These are phyloP conservation scores for Chaetodon auriga DNA, from an alignment of 2,113 vertebrate species.

Conservation along the genomic window DNA sequence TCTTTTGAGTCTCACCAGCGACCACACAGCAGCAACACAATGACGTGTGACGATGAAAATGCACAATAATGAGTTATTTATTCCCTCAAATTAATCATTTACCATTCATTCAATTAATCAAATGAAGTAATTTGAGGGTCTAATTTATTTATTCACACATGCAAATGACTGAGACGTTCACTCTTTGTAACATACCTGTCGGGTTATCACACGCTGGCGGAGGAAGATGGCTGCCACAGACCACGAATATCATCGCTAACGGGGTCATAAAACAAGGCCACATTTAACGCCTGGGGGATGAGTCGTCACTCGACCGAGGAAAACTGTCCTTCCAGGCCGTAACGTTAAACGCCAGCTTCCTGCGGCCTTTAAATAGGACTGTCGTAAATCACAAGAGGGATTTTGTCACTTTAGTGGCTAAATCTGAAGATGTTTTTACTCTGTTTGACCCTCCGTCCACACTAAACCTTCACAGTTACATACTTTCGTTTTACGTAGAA, in stretches of 20 bases:
- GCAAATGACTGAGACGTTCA: slow-evolving; percentile 16
- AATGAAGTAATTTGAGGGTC: slow-evolving; percentile 15
- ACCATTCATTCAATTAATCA: slow-evolving; percentile 10
- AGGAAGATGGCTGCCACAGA: not conserved
- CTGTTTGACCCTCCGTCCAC: not conserved
- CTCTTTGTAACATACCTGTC: not conserved
- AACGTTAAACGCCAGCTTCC: slow-evolving; percentile 33
- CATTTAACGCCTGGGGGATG: slow-evolving; percentile 22
- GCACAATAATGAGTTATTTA: not conserved
- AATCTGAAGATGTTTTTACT: not conserved
- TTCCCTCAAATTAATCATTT: slow-evolving; percentile 23
- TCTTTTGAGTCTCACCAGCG: slow-evolving; percentile 1
- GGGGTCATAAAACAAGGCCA: not conserved
- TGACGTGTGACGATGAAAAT: not conserved
- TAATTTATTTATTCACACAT: slow-evolving; percentile 24
- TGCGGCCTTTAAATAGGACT: slow-evolving; percentile 27
- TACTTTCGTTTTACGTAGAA: not conserved
- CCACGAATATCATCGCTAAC: slow-evolving; percentile 4
- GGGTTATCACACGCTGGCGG: not conserved
- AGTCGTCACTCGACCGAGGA: slow-evolving; percentile 13
- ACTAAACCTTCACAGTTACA: not conserved
- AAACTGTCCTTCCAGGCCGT: slow-evolving; percentile 14
- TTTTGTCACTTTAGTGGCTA: not conserved
- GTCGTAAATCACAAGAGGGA: slow-evolving; percentile 26
- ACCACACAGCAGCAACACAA: slow-evolving; percentile 42